Conservation (phyloP, 1,140 invertebrate genomes). For the Platorchestia sp. region DNA sequence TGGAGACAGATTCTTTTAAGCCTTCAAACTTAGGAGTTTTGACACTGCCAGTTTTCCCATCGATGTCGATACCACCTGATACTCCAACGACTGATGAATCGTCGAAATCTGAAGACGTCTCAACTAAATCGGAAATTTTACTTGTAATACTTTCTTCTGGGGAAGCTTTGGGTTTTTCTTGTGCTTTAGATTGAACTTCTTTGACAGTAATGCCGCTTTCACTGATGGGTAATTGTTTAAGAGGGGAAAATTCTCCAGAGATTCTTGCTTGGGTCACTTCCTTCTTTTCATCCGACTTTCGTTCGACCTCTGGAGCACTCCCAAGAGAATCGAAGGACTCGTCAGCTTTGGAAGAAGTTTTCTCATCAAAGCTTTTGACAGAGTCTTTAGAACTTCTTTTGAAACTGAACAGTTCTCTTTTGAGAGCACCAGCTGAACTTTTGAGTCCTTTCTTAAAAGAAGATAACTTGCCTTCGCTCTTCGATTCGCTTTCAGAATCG, state of each 20-base stretch:
- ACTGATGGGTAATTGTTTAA: not conserved
- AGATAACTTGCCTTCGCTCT: not conserved
- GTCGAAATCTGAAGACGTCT: not conserved
- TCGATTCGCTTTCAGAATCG: slow-evolving; percentile 14
- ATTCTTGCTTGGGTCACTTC: not conserved
- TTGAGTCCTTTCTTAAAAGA: slow-evolving; percentile 33
- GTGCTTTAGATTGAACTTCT: not conserved
- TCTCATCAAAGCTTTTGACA: not conserved
- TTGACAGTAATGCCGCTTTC: not conserved
- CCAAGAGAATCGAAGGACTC: not conserved
- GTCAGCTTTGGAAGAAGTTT: slow-evolving; percentile 30
- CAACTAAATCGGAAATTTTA: not conserved
- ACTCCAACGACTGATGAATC: not conserved
- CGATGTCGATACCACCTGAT: not conserved
- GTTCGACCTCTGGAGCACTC: not conserved
- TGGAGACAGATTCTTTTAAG: not conserved
- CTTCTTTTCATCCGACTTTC: not conserved
- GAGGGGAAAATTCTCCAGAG: not conserved
- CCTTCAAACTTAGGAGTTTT: not conserved
- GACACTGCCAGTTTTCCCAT: not conserved
- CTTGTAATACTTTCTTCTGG: not conserved
- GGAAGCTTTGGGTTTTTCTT: not conserved
- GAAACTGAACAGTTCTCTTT: slow-evolving; percentile 30
- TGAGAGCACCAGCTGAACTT: slow-evolving; percentile 13
- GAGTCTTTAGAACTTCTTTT: slow-evolving; percentile 37